Conservation (phyloP, 2,888 invertebrate genomes). For the Eupithecia subumbrata region DNA sequence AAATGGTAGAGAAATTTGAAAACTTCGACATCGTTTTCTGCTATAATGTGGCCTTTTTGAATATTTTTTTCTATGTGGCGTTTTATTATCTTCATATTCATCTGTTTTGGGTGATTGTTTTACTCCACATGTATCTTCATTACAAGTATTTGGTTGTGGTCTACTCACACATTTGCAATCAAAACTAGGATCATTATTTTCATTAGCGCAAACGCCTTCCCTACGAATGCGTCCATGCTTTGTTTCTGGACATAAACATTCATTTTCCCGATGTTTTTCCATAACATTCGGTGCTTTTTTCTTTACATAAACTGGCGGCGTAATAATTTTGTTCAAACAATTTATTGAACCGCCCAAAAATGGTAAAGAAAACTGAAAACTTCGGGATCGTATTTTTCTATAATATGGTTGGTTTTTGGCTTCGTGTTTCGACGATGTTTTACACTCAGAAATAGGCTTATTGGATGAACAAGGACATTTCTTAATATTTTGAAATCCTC, state of each 20-base stretch:
- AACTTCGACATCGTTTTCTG: background rate
- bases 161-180: background rate
- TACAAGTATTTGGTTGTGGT: background rate
- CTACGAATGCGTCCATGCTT: background rate
- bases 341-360: background rate
- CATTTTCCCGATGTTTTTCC: background rate
- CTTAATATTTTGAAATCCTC: background rate
- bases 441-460: background rate
- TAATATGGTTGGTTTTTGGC: background rate
- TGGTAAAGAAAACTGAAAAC: background rate
- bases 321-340: background rate
- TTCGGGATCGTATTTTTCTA: background rate
- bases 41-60: background rate
- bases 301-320: background rate
- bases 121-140: background rate
- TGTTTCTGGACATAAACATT: background rate
- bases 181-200: background rate
- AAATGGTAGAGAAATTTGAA: background rate
- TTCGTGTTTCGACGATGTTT: background rate
- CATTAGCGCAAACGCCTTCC: background rate
- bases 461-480: background rate
- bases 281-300: background rate
- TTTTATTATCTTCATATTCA: background rate
- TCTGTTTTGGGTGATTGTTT: background rate
- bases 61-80: background rate